Conservation (phyloP, 92 coral and sea anemone species). For the Epizoanthus illoricatus region DNA sequence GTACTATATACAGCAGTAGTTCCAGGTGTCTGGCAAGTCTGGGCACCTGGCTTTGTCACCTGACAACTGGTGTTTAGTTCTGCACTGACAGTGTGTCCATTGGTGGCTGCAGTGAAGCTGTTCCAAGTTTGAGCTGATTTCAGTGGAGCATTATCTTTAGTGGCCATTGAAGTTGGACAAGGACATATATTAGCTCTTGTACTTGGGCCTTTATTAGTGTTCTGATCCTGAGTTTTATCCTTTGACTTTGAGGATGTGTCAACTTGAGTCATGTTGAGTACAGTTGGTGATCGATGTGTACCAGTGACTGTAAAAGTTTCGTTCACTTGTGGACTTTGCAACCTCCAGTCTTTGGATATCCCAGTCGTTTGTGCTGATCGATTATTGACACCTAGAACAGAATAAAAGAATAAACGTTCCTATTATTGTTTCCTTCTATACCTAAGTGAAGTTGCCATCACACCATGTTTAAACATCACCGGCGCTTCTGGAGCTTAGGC, state of each 20-base stretch:
- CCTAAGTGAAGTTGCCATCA: too few species aligned
- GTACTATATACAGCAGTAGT: neutral
- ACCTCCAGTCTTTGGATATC: too few species aligned
- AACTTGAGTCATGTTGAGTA: too few species aligned
- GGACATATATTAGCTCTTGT: neutral
- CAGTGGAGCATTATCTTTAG: neutral
- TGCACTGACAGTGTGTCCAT: neutral
- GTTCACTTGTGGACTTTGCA: too few species aligned
- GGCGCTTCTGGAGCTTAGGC: too few species aligned
- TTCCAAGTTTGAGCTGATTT: neutral
- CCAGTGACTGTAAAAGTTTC: too few species aligned
- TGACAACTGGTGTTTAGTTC: neutral
- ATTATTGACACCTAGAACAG: too few species aligned
- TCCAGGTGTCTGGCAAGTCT: neutral
- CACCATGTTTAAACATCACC: too few species aligned
- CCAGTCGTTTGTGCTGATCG: too few species aligned
- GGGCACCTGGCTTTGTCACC: neutral
- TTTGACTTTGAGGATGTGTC: neutral
- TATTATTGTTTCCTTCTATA: too few species aligned
- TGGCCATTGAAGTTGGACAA: neutral
- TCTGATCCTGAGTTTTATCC: neutral
- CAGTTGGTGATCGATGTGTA: too few species aligned
- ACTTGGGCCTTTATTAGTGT: neutral
- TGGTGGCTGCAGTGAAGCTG: neutral
- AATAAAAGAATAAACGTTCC: too few species aligned